phyloP scores from a whole-genome alignment of 2,797 vertebrate genomes.

The Chloroceryle amazona region DNA sequence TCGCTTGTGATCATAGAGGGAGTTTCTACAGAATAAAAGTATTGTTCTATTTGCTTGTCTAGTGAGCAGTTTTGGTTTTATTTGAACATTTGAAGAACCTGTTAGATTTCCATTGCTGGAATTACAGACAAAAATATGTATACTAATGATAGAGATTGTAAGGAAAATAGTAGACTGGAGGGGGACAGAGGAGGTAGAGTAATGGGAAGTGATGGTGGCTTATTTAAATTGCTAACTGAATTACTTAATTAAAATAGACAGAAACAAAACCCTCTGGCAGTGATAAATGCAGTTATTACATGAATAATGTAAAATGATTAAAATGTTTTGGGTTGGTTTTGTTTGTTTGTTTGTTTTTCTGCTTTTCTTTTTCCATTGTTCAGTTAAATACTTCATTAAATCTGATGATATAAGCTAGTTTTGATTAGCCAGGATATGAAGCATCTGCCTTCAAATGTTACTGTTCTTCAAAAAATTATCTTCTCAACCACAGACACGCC shows the following conservation, averaged over 20 bases:
- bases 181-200: neutral
- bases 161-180: neutral
- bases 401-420: constrained; percentile 22
- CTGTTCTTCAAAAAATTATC: neutral
- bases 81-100: neutral
- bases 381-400: constrained; percentile 39
- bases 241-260: neutral
- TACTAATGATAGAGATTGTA: neutral
- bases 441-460: neutral
- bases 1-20: neutral
- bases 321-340: neutral
- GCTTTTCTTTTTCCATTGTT: neutral
- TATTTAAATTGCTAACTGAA: neutral
- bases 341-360: neutral
- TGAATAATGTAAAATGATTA: neutral
- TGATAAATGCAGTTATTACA: neutral
- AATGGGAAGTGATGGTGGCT: neutral
- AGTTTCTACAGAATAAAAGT: neutral
- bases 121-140: neutral
- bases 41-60: neutral
- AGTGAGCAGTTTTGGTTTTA: neutral
- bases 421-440: neutral
- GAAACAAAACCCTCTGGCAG: neutral
- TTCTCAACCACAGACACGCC: neutral
- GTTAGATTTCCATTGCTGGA: neutral